Percentiles rank a stretch among this genome's conserved stretches.
phyloP scores from a whole-genome alignment of 2,797 vertebrate genomes.

The Balearica regulorum region DNA sequence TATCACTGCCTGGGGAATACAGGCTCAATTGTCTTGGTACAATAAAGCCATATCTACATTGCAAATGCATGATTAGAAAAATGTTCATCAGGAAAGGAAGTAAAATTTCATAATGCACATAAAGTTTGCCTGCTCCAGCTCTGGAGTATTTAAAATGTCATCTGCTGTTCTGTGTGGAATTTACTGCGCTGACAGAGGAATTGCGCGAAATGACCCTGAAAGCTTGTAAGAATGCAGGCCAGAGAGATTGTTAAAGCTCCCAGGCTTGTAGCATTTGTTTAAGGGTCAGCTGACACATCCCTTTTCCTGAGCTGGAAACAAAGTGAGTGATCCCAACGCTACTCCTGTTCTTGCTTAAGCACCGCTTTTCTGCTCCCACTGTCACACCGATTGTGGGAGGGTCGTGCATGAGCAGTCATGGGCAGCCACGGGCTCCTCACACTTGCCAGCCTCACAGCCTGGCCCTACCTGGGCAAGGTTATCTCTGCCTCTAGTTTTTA shows the following conservation, averaged over 20 bases:
- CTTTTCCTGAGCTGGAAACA: constrained; percentile 40
- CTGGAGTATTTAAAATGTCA: constrained; percentile 56
- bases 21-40: constrained; percentile 22
- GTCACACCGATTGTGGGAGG: not conserved
- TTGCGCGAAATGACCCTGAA: constrained; percentile 12
- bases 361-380: not conserved
- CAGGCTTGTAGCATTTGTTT: not conserved
- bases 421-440: rapidly evolving
- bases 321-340: not conserved
- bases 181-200: not conserved
- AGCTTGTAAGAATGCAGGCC: not conserved
- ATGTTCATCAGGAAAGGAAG: constrained; percentile 54
- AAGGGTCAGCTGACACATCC: not conserved
- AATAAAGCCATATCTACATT: constrained; percentile 31
- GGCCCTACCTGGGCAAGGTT: rapidly evolving
- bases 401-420: rapidly evolving
- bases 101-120: constrained; percentile 54
- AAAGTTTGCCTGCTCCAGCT: constrained; percentile 58
- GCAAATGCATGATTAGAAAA: constrained; percentile 46
- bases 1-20: not conserved
- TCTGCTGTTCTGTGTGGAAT: not conserved
- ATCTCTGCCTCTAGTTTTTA: not conserved
- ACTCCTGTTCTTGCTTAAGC: not conserved
- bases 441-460: not conserved
- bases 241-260: not conserved